Conservation (phyloP, 2,888 invertebrate genomes). For the Thalpophila matura region DNA sequence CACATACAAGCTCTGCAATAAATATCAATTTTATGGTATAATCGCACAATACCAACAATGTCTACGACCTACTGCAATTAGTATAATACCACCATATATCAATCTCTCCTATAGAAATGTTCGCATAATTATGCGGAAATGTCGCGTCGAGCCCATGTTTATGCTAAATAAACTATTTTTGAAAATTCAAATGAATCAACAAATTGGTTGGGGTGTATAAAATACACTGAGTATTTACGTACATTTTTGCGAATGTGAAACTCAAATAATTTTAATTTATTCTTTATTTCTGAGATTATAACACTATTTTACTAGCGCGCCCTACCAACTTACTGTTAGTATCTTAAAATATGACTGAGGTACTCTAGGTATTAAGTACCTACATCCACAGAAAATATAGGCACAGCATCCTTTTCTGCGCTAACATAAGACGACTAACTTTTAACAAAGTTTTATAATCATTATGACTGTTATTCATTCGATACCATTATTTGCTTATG, state of each 20-base stretch:
- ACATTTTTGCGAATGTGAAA: slow-evolving; percentile 22
- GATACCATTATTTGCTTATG: too few relatives aligned
- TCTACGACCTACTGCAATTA: slow-evolving; percentile 74
- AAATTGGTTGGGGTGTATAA: slow-evolving; percentile 71
- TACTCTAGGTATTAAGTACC: too few relatives aligned
- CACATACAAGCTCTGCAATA: slow-evolving; percentile 46
- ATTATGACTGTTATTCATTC: too few relatives aligned
- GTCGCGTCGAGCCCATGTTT: slow-evolving; percentile 82
- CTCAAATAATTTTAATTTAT: slow-evolving; percentile 3
- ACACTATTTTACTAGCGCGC: too few relatives aligned
- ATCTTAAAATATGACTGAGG: background rate
- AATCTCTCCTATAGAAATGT: slow-evolving; percentile 73
- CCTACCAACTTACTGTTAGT: too few relatives aligned
- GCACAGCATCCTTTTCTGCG: background rate
- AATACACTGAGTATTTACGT: slow-evolving; percentile 36
- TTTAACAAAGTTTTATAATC: background rate
- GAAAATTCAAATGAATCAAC: slow-evolving; percentile 74
- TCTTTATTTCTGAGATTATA: too few relatives aligned
- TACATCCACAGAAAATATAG: background rate
- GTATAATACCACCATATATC: slow-evolving; percentile 87
- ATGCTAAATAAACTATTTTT: slow-evolving; percentile 80
- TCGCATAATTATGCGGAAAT: slow-evolving; percentile 76
- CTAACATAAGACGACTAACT: background rate
- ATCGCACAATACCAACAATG: slow-evolving; percentile 71
- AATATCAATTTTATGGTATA: slow-evolving; percentile 77